These are phyloP conservation scores for Gari tellinella DNA, from an alignment of 2,888 invertebrate genomes.

Conservation along the genomic window DNA sequence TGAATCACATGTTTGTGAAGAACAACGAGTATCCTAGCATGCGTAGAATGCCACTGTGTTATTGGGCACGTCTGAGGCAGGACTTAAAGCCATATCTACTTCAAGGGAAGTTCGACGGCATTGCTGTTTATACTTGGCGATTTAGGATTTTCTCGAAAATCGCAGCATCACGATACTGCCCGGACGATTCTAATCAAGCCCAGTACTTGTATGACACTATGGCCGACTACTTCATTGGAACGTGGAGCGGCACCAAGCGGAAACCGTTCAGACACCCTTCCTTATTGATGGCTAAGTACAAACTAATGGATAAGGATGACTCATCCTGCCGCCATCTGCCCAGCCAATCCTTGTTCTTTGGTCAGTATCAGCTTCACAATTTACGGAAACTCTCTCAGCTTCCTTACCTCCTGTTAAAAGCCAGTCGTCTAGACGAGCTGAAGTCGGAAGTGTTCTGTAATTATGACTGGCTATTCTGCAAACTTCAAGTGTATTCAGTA, in stretches of 20 bases:
- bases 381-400: slow-evolving; percentile 79
- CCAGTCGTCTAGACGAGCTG: slow-evolving; percentile 90
- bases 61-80: slow-evolving; percentile 70
- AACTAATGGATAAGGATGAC: slow-evolving; percentile 56
- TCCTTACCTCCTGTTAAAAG: slow-evolving; percentile 73
- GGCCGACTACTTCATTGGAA: slow-evolving; percentile 80
- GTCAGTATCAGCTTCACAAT: slow-evolving; percentile 70
- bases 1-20: slow-evolving; percentile 69
- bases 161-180: slow-evolving; percentile 68
- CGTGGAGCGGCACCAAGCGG: slow-evolving; percentile 74
- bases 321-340: slow-evolving; percentile 77
- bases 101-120: slow-evolving; percentile 71
- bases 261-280: slow-evolving; percentile 77
- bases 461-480: slow-evolving; percentile 98
- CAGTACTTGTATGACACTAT: slow-evolving; percentile 71
- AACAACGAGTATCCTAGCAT: slow-evolving; percentile 73
- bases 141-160: slow-evolving; percentile 72
- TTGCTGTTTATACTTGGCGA: slow-evolving; percentile 76
- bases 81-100: slow-evolving; percentile 69
- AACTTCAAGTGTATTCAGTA: slow-evolving; percentile 96
- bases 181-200: slow-evolving; percentile 20
- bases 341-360: slow-evolving; percentile 75
- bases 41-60: slow-evolving; percentile 73
- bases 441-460: slow-evolving; percentile 97
- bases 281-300: slow-evolving; percentile 60